phyloP scores from a whole-genome alignment of 2,797 vertebrate species.

The Acestrorhynchus altus region DNA sequence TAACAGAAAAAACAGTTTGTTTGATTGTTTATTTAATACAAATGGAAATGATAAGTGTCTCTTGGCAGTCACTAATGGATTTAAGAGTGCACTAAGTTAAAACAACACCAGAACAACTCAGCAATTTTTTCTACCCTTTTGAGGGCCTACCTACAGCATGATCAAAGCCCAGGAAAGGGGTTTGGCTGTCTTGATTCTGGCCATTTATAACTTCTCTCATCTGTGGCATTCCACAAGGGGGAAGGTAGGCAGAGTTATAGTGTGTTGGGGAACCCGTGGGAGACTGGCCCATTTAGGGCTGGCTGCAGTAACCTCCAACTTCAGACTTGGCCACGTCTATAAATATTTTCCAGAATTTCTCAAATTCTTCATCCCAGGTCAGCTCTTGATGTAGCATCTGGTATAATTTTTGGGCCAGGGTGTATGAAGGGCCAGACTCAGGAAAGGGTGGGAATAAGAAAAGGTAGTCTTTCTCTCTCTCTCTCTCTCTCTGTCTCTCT shows the following conservation, averaged over 20 bases:
- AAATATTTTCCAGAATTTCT: slow-evolving; percentile 82
- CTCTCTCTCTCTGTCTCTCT: neutral
- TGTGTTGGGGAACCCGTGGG: slow-evolving; percentile 44
- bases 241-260: slow-evolving; percentile 36
- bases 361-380: slow-evolving; percentile 72
- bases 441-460: slow-evolving; percentile 83
- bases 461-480: slow-evolving; percentile 70
- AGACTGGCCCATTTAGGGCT: slow-evolving; percentile 65
- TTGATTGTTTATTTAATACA: slow-evolving; percentile 36
- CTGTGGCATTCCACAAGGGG: slow-evolving; percentile 50
- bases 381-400: slow-evolving; percentile 77
- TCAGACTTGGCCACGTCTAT: slow-evolving; percentile 68
- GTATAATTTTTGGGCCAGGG: slow-evolving; percentile 70
- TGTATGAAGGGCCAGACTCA: slow-evolving; percentile 64
- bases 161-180: slow-evolving; percentile 49
- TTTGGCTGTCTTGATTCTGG: slow-evolving; percentile 33
- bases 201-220: slow-evolving; percentile 41
- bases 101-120: slow-evolving; percentile 20
- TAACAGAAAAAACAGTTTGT: slow-evolving; percentile 4
- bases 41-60: slow-evolving; percentile 17
- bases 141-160: slow-evolving; percentile 14
- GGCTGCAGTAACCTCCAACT: slow-evolving; percentile 70
- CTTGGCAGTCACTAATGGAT: neutral
- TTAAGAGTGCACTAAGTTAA: slow-evolving; percentile 17
- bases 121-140: neutral